Conservation (phyloP, 1,140 invertebrate species). For the Caerostris extrusa region DNA sequence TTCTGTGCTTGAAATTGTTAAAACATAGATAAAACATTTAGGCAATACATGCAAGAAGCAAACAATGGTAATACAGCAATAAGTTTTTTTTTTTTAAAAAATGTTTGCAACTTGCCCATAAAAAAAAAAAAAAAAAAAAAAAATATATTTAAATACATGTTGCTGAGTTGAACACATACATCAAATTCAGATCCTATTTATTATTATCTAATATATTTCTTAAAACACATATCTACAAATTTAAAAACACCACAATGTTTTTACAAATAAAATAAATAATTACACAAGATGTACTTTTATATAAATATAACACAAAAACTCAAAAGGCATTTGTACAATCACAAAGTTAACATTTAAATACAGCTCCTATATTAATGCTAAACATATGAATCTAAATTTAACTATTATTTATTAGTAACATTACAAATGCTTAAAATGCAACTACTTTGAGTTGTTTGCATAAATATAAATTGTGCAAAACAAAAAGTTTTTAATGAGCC, state of each 20-base stretch:
- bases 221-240: slow-evolving; percentile 57
- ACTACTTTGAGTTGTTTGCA: slow-evolving; percentile 69
- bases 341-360: slow-evolving; percentile 69
- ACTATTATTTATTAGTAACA: slow-evolving; percentile 46
- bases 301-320: slow-evolving; percentile 37
- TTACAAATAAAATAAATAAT: slow-evolving; percentile 61
- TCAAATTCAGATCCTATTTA: not conserved
- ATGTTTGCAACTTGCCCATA: not conserved
- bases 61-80: not conserved
- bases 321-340: slow-evolving; percentile 65
- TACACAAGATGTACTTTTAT: not conserved
- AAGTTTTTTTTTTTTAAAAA: not conserved
- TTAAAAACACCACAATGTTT: slow-evolving; percentile 42
- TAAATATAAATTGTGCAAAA: slow-evolving; percentile 63
- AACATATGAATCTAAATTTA: slow-evolving; percentile 53
- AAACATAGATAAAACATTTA: slow-evolving; percentile 16
- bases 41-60: not conserved
- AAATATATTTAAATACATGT: not conserved
- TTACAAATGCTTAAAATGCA: slow-evolving; percentile 44
- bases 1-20: slow-evolving; percentile 56
- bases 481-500: slow-evolving; percentile 49
- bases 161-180: not conserved
- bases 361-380: slow-evolving; percentile 50
- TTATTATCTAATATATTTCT: slow-evolving; percentile 6
- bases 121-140: slow-evolving; percentile 4